Base-by-base conservation (phyloP, 2,888 invertebrate species). In the Stramonita haemastoma region DNA sequence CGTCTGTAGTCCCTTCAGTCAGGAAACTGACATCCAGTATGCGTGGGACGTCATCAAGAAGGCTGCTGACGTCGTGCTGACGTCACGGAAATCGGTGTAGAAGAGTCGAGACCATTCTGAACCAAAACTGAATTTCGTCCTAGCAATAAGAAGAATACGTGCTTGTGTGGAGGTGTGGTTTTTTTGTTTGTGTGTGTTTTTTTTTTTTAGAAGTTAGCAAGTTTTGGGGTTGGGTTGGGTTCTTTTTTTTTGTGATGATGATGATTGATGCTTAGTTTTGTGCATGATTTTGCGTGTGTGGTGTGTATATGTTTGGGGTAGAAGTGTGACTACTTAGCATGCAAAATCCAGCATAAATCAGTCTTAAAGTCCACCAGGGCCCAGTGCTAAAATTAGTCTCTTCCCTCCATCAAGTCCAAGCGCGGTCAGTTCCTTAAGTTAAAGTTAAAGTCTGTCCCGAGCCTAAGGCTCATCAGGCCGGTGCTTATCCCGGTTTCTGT, bases 1-100 rank as follows among this genome's bases (percentile, higher is more conserved):
- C 0, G 97, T 99, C 91, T 99, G 99, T 95, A 98, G 99, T 0
- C 97, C 98, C 90, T 98, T 97, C 94, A 97, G 98, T 4, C 97
- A 98, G 95, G 97, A 97, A 46, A 97, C 97, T 90, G 99, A 99
- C 94, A 98, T 99, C 93, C 97, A 97, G 77, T 97, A 97, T 93
- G 98, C 98, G 0, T 99, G 98, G 98, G 97, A 97, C 57, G 99
- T 99, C 96, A 97, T 99, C 4, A 97, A 97, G 93, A 97, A 97
- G 87, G 97, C 98, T 29, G 97, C 98, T 36, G 97, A 97, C 15
- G 91, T 91, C 57, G 79, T 92, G 19, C 36, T 89, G 19, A 86
- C 83, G 66, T 81, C 81, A 57, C 66, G 4, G 56, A 87, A 79
- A 32, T 46, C 8, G 22, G 22, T 81, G 17, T 34, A 81, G 22